phyloP scores from a whole-genome alignment of 2,797 vertebrate species.

The Tauraco hartlaubi region DNA sequence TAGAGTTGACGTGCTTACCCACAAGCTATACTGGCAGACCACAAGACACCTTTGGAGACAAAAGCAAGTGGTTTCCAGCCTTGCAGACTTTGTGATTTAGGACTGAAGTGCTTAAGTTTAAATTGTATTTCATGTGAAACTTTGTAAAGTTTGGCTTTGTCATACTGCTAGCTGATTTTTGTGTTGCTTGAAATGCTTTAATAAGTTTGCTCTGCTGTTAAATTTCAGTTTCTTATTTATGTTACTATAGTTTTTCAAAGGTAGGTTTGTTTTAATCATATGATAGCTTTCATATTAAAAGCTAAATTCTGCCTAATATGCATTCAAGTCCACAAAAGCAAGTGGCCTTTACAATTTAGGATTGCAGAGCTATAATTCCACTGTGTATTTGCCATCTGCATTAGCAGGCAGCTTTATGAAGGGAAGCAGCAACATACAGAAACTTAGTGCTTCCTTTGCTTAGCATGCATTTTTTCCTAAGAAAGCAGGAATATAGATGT shows the following conservation, averaged over 20 bases:
- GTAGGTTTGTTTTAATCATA: background rate
- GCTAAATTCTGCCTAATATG: background rate
- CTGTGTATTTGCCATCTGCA: background rate
- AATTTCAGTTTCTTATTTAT: background rate
- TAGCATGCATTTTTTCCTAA: background rate
- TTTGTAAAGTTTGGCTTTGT: background rate
- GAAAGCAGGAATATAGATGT: background rate
- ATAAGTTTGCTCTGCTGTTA: background rate
- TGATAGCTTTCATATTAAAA: background rate
- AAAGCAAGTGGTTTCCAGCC: constrained; percentile 66
- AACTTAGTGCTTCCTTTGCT: background rate
- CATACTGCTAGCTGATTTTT: background rate
- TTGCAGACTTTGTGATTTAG: constrained; percentile 64
- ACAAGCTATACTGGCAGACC: constrained; percentile 66
- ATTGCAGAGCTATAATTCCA: accelerated
- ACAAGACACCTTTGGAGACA: constrained; percentile 67
- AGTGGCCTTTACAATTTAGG: background rate
- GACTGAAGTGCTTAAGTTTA: constrained; percentile 12
- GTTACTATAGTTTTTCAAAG: background rate
- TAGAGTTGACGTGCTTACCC: constrained; percentile 66
- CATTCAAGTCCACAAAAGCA: background rate
- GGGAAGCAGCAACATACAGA: background rate
- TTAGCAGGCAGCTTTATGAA: background rate
- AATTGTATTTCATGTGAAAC: background rate
- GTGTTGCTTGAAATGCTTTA: background rate